phyloP scores from a whole-genome alignment of 2,888 invertebrate species.

The Tinea pellionella region DNA sequence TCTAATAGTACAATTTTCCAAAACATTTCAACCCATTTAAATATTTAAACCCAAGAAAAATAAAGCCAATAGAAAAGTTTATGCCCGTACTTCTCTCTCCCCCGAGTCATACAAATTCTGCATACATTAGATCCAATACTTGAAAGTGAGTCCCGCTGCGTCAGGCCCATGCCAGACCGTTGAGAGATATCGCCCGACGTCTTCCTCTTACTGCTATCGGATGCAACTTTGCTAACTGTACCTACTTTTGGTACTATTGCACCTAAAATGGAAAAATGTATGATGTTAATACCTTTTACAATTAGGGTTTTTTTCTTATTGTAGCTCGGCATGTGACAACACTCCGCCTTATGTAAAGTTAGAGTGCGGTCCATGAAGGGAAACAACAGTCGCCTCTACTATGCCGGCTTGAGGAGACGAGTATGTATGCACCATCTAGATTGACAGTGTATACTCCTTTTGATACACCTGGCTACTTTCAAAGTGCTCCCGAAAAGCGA shows the following conservation, averaged over 20 bases:
- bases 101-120: constrained; percentile 72
- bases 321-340: too few species aligned
- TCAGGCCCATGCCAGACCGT: constrained; percentile 39
- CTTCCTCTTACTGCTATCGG: constrained; percentile 33
- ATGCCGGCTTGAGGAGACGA: too few species aligned
- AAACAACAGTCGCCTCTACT: too few species aligned
- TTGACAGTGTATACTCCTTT: too few species aligned
- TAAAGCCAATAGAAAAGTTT: background rate
- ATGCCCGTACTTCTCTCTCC: constrained; percentile 21
- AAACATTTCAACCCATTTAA: background rate
- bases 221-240: constrained; percentile 21
- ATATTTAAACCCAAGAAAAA: background rate
- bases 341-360: too few species aligned
- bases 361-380: too few species aligned
- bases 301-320: too few species aligned
- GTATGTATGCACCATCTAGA: too few species aligned
- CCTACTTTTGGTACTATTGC: constrained; percentile 32
- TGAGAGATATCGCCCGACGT: constrained; percentile 40
- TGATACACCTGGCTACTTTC: too few species aligned
- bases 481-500: too few species aligned
- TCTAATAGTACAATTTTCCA: too few species aligned
- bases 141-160: constrained; percentile 51
- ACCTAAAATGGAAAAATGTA: background rate
- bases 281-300: too few species aligned
- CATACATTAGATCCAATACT: constrained; percentile 73